Conservation (phyloP, 1,140 invertebrate genomes). For the Eupeodes corollae region DNA sequence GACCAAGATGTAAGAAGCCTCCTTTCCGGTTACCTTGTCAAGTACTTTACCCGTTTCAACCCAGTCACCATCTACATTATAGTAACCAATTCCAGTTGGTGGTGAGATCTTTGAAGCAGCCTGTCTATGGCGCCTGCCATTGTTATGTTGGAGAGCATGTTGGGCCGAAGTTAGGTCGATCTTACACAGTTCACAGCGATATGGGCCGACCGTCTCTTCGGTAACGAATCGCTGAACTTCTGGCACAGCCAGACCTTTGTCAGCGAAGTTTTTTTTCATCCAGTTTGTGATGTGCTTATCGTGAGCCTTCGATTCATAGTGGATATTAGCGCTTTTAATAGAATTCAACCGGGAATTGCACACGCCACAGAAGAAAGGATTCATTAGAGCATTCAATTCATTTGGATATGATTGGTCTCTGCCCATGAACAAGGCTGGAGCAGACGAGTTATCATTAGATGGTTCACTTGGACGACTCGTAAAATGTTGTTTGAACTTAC, state of each 20-base stretch:
- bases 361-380: constrained; percentile 37
- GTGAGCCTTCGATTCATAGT: constrained; percentile 40
- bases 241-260: constrained; percentile 21
- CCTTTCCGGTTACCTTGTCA: neutral
- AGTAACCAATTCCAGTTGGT: constrained; percentile 34
- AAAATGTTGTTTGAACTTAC: too few relatives aligned
- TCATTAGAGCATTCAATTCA: constrained; percentile 35
- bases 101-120: constrained; percentile 14
- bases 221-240: constrained; percentile 22
- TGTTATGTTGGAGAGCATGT: constrained; percentile 40
- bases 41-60: constrained; percentile 18
- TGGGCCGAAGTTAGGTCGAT: constrained; percentile 35
- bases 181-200: constrained; percentile 38
- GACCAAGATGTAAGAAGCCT: neutral
- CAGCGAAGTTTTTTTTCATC: constrained; percentile 15
- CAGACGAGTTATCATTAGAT: too few relatives aligned
- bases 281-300: constrained; percentile 38
- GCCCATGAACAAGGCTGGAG: constrained; percentile 8
- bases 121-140: constrained; percentile 38
- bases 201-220: constrained; percentile 20
- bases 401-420: constrained; percentile 31
- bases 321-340: constrained; percentile 34
- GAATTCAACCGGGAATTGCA: constrained; percentile 36
- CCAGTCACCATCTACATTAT: constrained; percentile 36
- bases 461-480: too few relatives aligned